Conservation (phyloP, 1,140 invertebrate genomes). For the silkworm (Bombyx mori) region ASM3026992v2 NC_085112.1:13139001-13139500, state of each 20-base stretch:
- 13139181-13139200: too few species aligned
- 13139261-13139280: background rate
- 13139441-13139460: slow-evolving; percentile 11
- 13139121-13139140: too few species aligned
- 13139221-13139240: too few species aligned
- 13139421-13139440: slow-evolving; percentile 19
- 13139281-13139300: slow-evolving; percentile 1
- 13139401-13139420: slow-evolving; percentile 21
- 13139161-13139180: too few species aligned
- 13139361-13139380: slow-evolving; percentile 18
- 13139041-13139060: too few species aligned
- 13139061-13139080: too few species aligned
- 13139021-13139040: too few species aligned
- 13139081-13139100: too few species aligned
- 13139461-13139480: background rate
- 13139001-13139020: too few species aligned
- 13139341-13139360: slow-evolving; percentile 15
- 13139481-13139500: background rate
- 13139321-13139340: slow-evolving; percentile 14
- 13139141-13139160: too few species aligned
- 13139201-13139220: too few species aligned
- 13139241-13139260: background rate
- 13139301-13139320: slow-evolving; percentile 8
- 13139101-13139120: too few species aligned
- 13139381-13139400: slow-evolving; percentile 29